Evolutionary conservation across 2,113 vertebrate species (phyloP).

Genomic region (Pimephales promelas): DNA sequence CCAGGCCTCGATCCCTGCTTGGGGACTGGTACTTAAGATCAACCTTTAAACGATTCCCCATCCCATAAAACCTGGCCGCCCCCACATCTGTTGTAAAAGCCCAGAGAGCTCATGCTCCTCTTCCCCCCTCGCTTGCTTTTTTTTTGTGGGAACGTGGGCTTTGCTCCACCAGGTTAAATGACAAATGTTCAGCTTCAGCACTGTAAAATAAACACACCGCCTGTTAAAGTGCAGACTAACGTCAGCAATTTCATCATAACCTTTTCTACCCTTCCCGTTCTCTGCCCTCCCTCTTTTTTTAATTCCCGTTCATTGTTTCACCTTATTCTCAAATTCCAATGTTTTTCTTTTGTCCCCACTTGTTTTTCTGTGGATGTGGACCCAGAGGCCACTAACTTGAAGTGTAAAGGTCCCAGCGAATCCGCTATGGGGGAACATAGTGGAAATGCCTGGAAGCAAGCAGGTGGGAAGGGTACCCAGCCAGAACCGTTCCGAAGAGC

Average conservation of each 20-base stretch:
- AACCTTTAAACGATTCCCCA: conserved; percentile 72
- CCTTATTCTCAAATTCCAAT: conserved; percentile 55
- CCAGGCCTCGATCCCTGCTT: conserved; percentile 62
- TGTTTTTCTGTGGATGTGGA: conserved; percentile 59
- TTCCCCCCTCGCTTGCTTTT: conserved; percentile 25
- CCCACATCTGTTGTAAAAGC: conserved; percentile 69
- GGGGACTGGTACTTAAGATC: conserved; percentile 72
- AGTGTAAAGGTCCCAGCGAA: conserved; percentile 41
- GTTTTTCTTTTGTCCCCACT: conserved; percentile 26
- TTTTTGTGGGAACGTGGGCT: conserved; percentile 65
- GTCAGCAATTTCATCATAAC: conserved; percentile 70
- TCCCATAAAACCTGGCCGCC: conserved; percentile 70
- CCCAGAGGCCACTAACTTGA: conserved; percentile 64
- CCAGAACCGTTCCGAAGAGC: conserved; percentile 66
- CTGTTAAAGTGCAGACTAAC: conserved; percentile 64
- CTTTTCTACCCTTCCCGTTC: conserved; percentile 22
- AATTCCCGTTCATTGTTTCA: conserved; percentile 62
- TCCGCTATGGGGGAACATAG: conserved; percentile 69
- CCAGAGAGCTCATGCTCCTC: conserved; percentile 34
- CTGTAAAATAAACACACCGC: conserved; percentile 67
- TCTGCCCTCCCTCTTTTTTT: conserved; percentile 34
- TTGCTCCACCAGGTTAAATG: conserved; percentile 66
- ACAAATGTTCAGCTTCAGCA: conserved; percentile 70
- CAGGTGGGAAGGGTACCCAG: conserved; percentile 64
- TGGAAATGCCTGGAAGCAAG: conserved; percentile 76